Base-by-base conservation (phyloP, 2,888 invertebrate genomes). In the Linnaemya tessellans region DNA sequence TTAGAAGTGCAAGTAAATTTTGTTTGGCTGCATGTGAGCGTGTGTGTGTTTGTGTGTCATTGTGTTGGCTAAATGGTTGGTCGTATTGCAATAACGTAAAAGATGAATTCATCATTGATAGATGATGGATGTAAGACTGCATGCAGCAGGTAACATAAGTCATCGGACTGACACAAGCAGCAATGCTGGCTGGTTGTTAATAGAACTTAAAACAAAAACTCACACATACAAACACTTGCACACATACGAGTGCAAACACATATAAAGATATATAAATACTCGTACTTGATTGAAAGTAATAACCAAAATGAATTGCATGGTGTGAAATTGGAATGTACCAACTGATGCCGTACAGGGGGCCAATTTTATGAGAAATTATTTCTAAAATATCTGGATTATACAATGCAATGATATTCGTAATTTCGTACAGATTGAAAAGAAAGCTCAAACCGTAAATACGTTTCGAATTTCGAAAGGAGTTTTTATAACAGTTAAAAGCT, bases 61-160 rank as follows among this genome's bases (percentile, higher is more conserved):
- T 46, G 46, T 49, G 75, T 73, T 56, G 56, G 43, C 49, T 75
- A 75, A 56, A 73, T 68, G 51, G 80, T 64, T 78, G 67, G 73
- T 75, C 80, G 80, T 87, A 88, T 88, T 86, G 86, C 83, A 82
- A 84, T 87, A 88, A 89, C 85, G 71, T 75, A 88, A 88, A 68
- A 89, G 91, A 91, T 89, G 90, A 90, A 91, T 90, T 89, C 89
- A 88, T 90, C 91, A 90, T 90, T 90, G 91, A 88, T 88, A 87
- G 88, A 88, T 88, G 88, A 88, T 88, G 88, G 87, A 89, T 89
- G 88, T 87, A 88, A 88, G 87, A 89, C 90, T 90, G 89, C 89
- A 89, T 85, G 88, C 89, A 89, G 89, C 89, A 83, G 81, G 87
- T 88, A 90, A 89, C 91, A 91, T 89, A 91, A 91, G 91, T 90